Base-by-base conservation (phyloP, 30 jellyfish, hydroid and myxozoan genomes). In the Aurelia sp. region DNA sequence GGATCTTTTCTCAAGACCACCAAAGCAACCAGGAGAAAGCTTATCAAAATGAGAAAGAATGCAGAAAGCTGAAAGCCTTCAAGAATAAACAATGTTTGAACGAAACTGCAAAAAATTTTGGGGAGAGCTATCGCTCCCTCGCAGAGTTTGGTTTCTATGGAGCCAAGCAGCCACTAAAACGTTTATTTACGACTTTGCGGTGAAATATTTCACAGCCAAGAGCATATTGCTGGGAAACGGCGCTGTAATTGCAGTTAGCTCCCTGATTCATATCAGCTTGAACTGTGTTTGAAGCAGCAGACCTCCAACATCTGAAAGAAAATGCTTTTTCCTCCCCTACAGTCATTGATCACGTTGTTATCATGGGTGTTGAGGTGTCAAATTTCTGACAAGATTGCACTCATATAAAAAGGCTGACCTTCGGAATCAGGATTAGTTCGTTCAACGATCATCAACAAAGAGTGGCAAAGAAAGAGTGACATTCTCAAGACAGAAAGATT, bases 311-410 rank as follows among this genome's bases (percentile, higher is more conserved):
- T 15, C 15, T 47, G 27, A 27, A 59, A 27, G 50, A 57, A 15
- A 19, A 7, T 33, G 33, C 24, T 17, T 19, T 11, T 24, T 52
- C 41, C 86, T 59, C 53, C 62, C 87, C 76, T 57, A 53, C 75
- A 64, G 35, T 64, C 41, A 64, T 38, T 38, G 35, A 50, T 69
- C 80, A 33, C 27, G 0, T 69, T 69, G 22, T 50, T 11, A 65
- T 33, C 80, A 17, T 55, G 62, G 52, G 48, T 51, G 74, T 10
- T 74, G 73, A 74, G 73, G 84, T 74, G 85, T 74, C 85, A 74
- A 19, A 51, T 57, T 74, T 17, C 72, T 22, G 85, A 55, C 74
- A 18, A 8, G 59, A 48, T 20, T 59, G 6, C 24, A 21, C 69
- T 21, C 24, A 52, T 74, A 74, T 74, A 74, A 51, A 74, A 47